Base-by-base conservation (phyloP, 2,797 vertebrate species). In the Helicolenus hilgendorfi region DNA sequence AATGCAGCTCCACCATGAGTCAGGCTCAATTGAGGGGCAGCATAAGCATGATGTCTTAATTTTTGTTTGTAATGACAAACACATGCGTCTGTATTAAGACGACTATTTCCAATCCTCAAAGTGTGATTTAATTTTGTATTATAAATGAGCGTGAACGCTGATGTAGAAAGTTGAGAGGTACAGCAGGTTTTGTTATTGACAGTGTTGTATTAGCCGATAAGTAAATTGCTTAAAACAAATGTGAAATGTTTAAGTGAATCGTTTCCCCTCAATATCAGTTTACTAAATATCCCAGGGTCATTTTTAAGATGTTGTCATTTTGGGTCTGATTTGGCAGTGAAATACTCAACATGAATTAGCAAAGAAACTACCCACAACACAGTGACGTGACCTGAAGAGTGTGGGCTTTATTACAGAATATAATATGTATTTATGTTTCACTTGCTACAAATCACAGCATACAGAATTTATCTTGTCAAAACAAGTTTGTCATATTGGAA, bases 1-100 rank as follows among this genome's bases (percentile, higher is more conserved):
- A n/a, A 71, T 63, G 59, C 65, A 8, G 41, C 59, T 56, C 38
- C 70, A 59, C 27, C 10, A 10, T 35, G 58, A 68, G 72, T 72
- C 15, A 8, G 29, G 36, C 60, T 82, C 7, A n/a, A 24, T 31
- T 56, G 11, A 78, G 62, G 58, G 27, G 53, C 62, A 41, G 24
- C 13, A 33, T 2, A 56, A 72, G 56, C 67, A 75, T 41, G 72
- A 22, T 70, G 86, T 94, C 86, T 90, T 92, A 84, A 82, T 62
- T 85, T 72, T 67, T 74, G 68, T 89, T 84, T 88, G 59, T 68
- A 56, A 68, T 77, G n/a, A 80, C 79, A 77, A 79, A 89, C 56
- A 20, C 7, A 0, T 31, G 29, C 13, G 11, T 90, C 71, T 83
- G 64, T 93, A 87, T 71, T 55, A 84, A 81, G 78, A 79, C 2